Percentiles rank a stretch among this genome's conserved stretches.
These are phyloP conservation scores for Tachyglossus aculeatus DNA, from an alignment of 2,797 vertebrate species.

Conservation along the genomic window DNA sequence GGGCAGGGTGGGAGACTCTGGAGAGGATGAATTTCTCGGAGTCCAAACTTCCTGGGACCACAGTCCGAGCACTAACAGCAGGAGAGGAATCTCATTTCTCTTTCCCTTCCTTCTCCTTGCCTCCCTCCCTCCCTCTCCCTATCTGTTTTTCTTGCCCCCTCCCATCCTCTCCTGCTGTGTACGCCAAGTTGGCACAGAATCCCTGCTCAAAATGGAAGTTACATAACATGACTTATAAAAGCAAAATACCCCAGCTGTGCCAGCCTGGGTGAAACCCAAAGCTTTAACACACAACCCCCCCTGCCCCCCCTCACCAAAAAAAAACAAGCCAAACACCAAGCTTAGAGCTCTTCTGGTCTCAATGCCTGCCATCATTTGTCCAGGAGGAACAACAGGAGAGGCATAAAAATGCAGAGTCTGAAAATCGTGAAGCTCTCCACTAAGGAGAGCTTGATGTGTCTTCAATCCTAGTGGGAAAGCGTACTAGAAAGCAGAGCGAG, in stretches of 20 bases:
- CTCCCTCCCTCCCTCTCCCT: neutral
- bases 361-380: slow-evolving; percentile 13
- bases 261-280: slow-evolving; percentile 43
- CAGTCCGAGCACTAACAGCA: slow-evolving; percentile 29
- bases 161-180: neutral
- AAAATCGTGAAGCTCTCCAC: neutral
- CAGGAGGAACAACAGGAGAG: neutral
- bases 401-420: neutral
- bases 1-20: neutral
- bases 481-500: no score
- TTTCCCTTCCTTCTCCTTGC: slow-evolving; percentile 8
- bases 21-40: neutral
- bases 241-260: slow-evolving; percentile 46
- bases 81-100: slow-evolving; percentile 28
- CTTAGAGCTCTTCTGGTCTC: neutral
- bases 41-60: neutral
- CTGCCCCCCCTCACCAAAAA: no score
- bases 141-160: neutral
- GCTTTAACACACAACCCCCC: no score
- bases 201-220: slow-evolving; percentile 65
- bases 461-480: no score
- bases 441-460: neutral
- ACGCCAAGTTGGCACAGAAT: slow-evolving; percentile 61
- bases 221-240: slow-evolving; percentile 72
- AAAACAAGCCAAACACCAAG: slow-evolving; percentile 8